phyloP scores from a whole-genome alignment of 2,888 invertebrate species.

The Siphlonurus alternatus region DNA sequence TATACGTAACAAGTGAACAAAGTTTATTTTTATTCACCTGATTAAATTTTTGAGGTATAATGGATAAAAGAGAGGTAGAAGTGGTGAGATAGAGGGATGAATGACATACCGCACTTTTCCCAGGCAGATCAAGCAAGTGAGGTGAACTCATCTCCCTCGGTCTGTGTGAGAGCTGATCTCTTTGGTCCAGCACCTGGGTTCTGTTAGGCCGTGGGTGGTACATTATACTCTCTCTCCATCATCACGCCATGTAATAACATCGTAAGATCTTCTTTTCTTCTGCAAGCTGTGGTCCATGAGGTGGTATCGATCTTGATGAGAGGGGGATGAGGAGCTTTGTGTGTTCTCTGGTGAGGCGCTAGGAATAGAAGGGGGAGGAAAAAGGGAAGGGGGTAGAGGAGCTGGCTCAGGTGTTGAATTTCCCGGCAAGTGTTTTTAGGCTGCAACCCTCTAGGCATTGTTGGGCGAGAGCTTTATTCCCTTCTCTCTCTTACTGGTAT shows the following conservation, averaged over 20 bases:
- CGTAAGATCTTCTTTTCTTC: not conserved
- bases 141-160: not conserved
- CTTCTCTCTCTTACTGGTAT: not conserved
- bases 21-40: too few species aligned
- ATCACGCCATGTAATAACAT: not conserved
- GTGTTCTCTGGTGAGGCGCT: not conserved
- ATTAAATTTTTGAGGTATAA: not conserved
- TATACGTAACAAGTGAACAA: too few species aligned
- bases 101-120: not conserved
- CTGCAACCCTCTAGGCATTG: not conserved
- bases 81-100: not conserved
- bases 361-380: not conserved
- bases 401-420: slow-evolving; percentile 1
- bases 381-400: not conserved
- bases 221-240: not conserved
- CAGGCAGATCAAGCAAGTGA: not conserved
- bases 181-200: not conserved
- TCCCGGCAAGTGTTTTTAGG: slow-evolving; percentile 3
- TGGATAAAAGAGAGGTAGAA: not conserved
- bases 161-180: not conserved
- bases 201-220: not conserved
- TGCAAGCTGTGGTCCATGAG: not conserved
- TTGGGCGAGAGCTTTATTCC: not conserved
- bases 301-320: not conserved
- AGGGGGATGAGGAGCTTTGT: not conserved